Evolutionary conservation across 2,797 vertebrate genomes (phyloP), one percentile per base, ranked within the genome.

Genomic region (Agapornis canus): DNA sequence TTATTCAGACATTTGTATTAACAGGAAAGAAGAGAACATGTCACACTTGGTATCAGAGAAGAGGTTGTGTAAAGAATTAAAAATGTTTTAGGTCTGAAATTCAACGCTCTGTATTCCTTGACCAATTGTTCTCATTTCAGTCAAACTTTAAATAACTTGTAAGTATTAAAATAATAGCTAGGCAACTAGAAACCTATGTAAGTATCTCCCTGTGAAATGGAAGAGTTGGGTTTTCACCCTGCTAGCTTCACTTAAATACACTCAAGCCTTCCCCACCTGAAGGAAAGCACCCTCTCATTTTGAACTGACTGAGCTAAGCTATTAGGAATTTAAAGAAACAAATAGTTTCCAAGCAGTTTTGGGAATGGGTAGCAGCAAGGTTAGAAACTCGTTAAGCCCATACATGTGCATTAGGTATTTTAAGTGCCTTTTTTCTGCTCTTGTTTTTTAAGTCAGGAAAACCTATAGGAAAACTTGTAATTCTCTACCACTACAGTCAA

Each of bases 141-240:
- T 60, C 84, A 47, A 82, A 39, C 12, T 66, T 75, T 15, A 3
- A 61, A 12, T 91, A n/a, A 57, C 5, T 15, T 77, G 13, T 5
- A 66, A 32, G 4, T 63, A 40, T 23, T 78, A 29, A 56, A 63
- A 29, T 65, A 82, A 63, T 39, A 83, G 31, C 12, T 64, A 42
- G 32, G 31, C 16, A 57, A 32, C 26, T 75, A 43, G 45, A 82
- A 78, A 6, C 21, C n/a, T 72, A 7, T 68, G n/a, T 10, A 61
- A 40, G 3, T 70, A 45, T 71, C 10, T 40, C 5, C 18, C 17
- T 48, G 26, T 73, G 56, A 69, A 61, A 37, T 13, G 49, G 78
- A 48, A 13, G 3, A 42, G 8, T 39, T 32, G 2, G 9, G 1
- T 9, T 40, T 57, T 64, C 18, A 0, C 7, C 64, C 26, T 68